Evolutionary conservation across 2,113 vertebrate species (phyloP).

Genomic region (Labeo catla): DNA sequence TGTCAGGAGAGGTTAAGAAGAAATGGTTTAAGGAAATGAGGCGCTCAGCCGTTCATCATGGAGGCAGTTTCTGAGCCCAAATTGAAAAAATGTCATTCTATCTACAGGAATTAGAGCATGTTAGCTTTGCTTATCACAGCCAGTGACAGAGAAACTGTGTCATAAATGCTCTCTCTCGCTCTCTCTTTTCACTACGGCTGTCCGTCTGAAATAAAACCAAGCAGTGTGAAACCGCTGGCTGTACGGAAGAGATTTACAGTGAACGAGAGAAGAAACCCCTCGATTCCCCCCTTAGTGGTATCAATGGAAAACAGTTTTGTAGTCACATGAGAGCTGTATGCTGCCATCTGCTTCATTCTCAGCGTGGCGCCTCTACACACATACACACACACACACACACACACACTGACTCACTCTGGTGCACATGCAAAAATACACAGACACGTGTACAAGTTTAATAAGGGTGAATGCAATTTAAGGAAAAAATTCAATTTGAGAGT

Average conservation of each 20-base stretch:
- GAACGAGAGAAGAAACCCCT: conserved; percentile 54
- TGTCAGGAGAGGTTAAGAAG: conserved; percentile 95
- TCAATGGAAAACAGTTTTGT: conserved; percentile 62
- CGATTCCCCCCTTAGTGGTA: conserved; percentile 59
- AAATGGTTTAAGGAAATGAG: conserved; percentile 87
- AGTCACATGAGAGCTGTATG: conserved; percentile 72
- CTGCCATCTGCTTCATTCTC: conserved; percentile 77
- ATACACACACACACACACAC: conserved; percentile 54
- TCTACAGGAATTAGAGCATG: conserved; percentile 82
- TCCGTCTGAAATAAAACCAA: conserved; percentile 59
- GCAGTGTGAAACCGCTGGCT: not conserved
- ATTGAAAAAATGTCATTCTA: conserved; percentile 84
- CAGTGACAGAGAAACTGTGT: conserved; percentile 62
- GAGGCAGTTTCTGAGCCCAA: conserved; percentile 82
- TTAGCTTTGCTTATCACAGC: conserved; percentile 78
- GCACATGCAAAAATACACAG: conserved; percentile 40
- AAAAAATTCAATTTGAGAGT: conserved; percentile 1
- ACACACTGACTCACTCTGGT: conserved; percentile 18
- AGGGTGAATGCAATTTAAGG: conserved; percentile 26
- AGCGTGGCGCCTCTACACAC: conserved; percentile 68
- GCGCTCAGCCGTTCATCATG: conserved; percentile 94
- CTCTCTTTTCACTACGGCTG: conserved; percentile 59
- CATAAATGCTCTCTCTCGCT: conserved; percentile 26
- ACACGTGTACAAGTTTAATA: conserved; percentile 25
- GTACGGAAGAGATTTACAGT: conserved; percentile 2